Conservation (phyloP, 2,113 vertebrate species). For the Cromileptes altivelis region DNA sequence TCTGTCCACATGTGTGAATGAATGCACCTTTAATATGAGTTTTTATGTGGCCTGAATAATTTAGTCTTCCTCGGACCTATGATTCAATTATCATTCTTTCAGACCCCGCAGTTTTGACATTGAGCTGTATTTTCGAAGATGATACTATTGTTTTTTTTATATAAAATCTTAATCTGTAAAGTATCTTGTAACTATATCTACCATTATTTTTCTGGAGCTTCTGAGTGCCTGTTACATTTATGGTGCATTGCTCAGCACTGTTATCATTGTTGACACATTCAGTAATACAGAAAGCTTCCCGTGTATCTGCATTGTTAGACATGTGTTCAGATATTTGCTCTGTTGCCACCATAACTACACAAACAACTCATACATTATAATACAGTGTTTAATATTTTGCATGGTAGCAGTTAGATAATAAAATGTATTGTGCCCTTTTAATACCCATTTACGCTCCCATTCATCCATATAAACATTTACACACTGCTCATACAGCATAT, state of each 20-base stretch:
- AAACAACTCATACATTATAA: neutral
- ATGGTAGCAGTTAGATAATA: constrained; percentile 10
- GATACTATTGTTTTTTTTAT: too few relatives aligned
- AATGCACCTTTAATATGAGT: too few relatives aligned
- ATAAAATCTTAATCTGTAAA: too few relatives aligned
- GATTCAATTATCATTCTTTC: too few relatives aligned
- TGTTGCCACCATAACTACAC: neutral
- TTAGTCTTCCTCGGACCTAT: too few relatives aligned
- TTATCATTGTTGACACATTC: neutral
- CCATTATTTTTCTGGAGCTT: neutral
- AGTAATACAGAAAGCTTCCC: neutral
- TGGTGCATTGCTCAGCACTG: neutral
- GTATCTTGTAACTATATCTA: too few relatives aligned
- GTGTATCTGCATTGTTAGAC: neutral
- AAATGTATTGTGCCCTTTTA: constrained; percentile 56
- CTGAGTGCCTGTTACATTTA: neutral
- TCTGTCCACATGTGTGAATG: too few relatives aligned
- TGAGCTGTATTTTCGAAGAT: too few relatives aligned
- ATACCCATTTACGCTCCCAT: constrained; percentile 40
- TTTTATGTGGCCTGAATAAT: too few relatives aligned
- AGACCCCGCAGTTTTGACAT: too few relatives aligned
- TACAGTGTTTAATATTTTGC: constrained; percentile 5
- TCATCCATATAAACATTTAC: constrained; percentile 74
- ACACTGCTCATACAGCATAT: constrained; percentile 40
- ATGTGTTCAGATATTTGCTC: neutral